Evolutionary conservation across 2,888 invertebrate species (phyloP).

Genomic region (Aleiodes testaceus): DNA sequence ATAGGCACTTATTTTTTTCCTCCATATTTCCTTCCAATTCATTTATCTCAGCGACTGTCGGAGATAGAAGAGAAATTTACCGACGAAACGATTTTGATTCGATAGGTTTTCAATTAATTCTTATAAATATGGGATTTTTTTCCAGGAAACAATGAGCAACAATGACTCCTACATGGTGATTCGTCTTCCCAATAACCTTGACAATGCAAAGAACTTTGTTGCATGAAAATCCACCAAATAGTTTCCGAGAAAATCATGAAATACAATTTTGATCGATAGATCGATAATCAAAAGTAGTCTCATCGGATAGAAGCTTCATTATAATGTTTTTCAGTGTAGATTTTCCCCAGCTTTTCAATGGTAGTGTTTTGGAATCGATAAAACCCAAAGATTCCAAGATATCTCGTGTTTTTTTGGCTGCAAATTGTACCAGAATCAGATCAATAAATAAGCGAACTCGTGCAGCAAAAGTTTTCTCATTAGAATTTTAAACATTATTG

Average conservation of each 20-base stretch:
- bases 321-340: background rate
- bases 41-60: background rate
- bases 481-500: slow-evolving; percentile 1
- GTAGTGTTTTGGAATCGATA: background rate
- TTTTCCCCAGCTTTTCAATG: too few species aligned
- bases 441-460: background rate
- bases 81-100: background rate
- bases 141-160: too few species aligned
- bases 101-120: background rate
- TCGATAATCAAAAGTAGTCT: background rate
- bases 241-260: background rate
- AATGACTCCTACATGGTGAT: too few species aligned
- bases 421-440: background rate
- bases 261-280: background rate
- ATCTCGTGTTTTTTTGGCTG: background rate
- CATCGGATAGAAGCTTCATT: background rate
- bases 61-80: background rate
- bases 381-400: background rate
- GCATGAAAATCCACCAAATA: background rate
- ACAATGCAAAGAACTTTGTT: too few species aligned
- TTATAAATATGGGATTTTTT: too few species aligned
- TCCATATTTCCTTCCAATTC: background rate
- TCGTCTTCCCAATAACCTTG: too few species aligned
- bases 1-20: background rate
- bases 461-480: slow-evolving; percentile 5